Base-by-base conservation (phyloP, 2,113 vertebrate genomes). In the Maccullochella peelii region DNA sequence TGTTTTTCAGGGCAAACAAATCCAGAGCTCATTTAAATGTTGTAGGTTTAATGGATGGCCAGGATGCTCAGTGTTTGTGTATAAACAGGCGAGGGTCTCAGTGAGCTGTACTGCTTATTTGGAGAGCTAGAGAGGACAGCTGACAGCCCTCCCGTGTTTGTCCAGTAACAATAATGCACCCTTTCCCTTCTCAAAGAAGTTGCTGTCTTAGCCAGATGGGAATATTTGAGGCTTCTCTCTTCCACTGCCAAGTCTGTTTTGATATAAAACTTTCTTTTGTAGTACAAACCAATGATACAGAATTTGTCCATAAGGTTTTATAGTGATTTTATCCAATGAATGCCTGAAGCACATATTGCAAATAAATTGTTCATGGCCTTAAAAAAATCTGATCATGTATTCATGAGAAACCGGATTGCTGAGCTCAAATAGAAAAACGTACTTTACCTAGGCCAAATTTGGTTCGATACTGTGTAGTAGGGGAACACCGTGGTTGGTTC, bases 11-110 rank as follows among this genome's bases (percentile, higher is more conserved):
- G 54, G 6, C 5, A 30, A 76, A 71, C 20, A 71, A 38, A 67
- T 67, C 8, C 36, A 21, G 20, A 8, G 67, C 33, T 80, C 33
- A 72, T 62, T 86, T 82, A 36, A 82, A 82, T 77, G 38, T 66
- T 66, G 2, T 75, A 63, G 71, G 7, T 73, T 77, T 62, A 73
- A 66, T 18, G 5, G 58, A 72, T 33, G 25, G 21, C 30, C 18
- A 23, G 67, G 57, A 68, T 33, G 84, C 30, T 57, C 73, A 42
- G 69, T 76, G 59, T 78, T 78, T 75, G 54, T 58, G 30, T 23
- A 49, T 58, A 59, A 72, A 81, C 80, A 90, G 70, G 40, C 23
- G 86, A 82, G 71, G 80, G 85, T 75, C 74, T 84, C 59, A 61
- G 79, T 89, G 71, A 84, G 82, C 82, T 30, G 52, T 30, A 54